Evolutionary conservation across 92 coral and sea anemone species (phyloP).

Genomic region (Zoanthus sansibaricus): DNA sequence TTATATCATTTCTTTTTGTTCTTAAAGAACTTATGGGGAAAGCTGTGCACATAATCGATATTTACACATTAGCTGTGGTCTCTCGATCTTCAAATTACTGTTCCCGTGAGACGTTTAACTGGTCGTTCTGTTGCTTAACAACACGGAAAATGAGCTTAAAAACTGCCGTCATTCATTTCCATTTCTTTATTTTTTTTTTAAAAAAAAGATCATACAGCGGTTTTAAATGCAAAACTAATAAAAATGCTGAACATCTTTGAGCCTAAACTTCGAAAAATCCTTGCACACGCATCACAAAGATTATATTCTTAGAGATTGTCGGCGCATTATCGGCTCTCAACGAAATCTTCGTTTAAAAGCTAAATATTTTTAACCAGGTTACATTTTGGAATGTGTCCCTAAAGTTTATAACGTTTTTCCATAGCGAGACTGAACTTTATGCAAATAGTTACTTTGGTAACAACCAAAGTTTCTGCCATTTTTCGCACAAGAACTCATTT

Average conservation of each 20-base stretch:
- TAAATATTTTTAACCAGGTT: too few species aligned
- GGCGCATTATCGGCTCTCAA: too few species aligned
- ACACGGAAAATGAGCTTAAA: not conserved
- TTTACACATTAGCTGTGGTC: slow-evolving; percentile 11
- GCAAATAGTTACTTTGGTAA: not conserved
- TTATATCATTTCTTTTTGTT: slow-evolving; percentile 43
- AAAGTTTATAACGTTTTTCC: too few species aligned
- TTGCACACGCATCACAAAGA: too few species aligned
- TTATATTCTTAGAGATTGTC: too few species aligned
- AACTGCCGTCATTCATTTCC: not conserved
- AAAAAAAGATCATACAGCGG: not conserved
- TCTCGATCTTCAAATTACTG: slow-evolving; percentile 18
- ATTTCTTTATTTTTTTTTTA: too few species aligned
- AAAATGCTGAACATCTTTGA: not conserved
- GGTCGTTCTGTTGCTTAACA: slow-evolving; percentile 29
- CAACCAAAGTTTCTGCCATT: not conserved
- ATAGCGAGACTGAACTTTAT: too few species aligned
- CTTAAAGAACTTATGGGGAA: slow-evolving; percentile 39
- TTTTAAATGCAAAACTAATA: not conserved
- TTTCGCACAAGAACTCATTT: not conserved
- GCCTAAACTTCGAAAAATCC: too few species aligned
- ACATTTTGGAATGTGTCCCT: too few species aligned
- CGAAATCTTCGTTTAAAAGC: too few species aligned
- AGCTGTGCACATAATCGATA: slow-evolving; percentile 38
- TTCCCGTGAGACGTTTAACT: not conserved